These are phyloP conservation scores for Amaurobius ferox DNA, from an alignment of 2,888 invertebrate genomes.

Conservation along the genomic window DNA sequence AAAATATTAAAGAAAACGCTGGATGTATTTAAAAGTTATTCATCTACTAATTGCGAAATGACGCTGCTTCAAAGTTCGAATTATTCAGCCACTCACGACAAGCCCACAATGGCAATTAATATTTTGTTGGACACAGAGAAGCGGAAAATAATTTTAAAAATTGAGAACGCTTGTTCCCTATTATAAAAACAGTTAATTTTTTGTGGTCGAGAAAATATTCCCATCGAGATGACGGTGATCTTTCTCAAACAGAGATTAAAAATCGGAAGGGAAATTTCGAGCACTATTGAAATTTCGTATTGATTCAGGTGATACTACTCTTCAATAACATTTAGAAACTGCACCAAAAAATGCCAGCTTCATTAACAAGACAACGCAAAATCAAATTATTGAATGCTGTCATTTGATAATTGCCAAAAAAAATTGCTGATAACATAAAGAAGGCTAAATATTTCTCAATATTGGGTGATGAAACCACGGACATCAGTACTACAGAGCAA, in stretches of 20 bases:
- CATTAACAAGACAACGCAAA: background rate
- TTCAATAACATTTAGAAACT: too few species aligned
- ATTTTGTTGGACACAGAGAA: background rate
- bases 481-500: background rate
- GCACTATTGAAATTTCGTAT: background rate
- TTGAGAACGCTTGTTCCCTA: conserved; percentile 1
- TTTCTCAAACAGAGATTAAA: background rate
- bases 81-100: background rate
- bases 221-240: conserved; percentile 1
- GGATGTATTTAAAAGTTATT: background rate
- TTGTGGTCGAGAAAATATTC: background rate
- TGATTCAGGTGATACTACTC: background rate
- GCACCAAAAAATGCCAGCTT: background rate
- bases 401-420: background rate
- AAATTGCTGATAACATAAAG: background rate
- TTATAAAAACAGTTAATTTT: background rate
- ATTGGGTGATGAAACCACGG: background rate
- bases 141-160: background rate
- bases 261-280: background rate
- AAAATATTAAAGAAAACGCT: background rate
- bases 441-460: background rate
- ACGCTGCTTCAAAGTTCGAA: background rate
- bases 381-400: background rate
- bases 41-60: background rate
- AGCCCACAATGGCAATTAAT: background rate